Evolutionary conservation across 2,113 vertebrate species (phyloP), one percentile per base, ranked within the genome.

Genomic region (Ciconia boyciana): DNA sequence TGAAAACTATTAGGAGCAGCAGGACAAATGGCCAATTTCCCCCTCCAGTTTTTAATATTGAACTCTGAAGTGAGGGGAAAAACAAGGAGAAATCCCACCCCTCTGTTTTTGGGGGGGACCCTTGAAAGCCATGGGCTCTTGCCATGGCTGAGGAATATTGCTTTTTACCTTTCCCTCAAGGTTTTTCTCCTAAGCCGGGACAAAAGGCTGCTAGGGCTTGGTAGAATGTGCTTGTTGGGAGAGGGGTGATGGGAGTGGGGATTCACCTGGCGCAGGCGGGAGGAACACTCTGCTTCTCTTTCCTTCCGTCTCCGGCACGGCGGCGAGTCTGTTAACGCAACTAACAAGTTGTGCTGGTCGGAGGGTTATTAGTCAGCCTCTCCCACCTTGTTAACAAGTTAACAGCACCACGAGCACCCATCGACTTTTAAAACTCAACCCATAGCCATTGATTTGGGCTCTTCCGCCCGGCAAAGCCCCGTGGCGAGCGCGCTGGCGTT

Each of bases 1-100:
- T 68, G 89, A 96, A 89, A 95, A 91, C 70, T 87, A 20, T 74
- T 69, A 49, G 68, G 79, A 96, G 58, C 91, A 96, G 78, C 81
- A 68, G 94, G 90, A 93, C 77, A 77, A 88, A 86, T 75, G 9
- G 2, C 20, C 10, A 12, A 5, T 96, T 96, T 94, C 22, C 16
- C 54, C 14, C 17, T 85, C 36, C 9, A 16, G 36, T 60, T 89
- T 78, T 87, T 46, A 62, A 55, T 85, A 34, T 26, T 68, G 41
- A 61, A 31, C 8, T 44, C 36, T 48, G 44, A 7, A 43, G 28
- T 0, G 2, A 41, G 36, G 36, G 13, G 17, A 8, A 20, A 32
- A 31, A 16, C 13, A 39, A 70, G 44, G 55, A 75, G 44, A 92
- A 82, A 51, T 75, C 51, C 16, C 28, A n/a, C 16, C 1, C 1